These are phyloP conservation scores for Steinernema feltiae DNA, from an alignment of 1,140 invertebrate genomes.

Conservation along the genomic window DNA sequence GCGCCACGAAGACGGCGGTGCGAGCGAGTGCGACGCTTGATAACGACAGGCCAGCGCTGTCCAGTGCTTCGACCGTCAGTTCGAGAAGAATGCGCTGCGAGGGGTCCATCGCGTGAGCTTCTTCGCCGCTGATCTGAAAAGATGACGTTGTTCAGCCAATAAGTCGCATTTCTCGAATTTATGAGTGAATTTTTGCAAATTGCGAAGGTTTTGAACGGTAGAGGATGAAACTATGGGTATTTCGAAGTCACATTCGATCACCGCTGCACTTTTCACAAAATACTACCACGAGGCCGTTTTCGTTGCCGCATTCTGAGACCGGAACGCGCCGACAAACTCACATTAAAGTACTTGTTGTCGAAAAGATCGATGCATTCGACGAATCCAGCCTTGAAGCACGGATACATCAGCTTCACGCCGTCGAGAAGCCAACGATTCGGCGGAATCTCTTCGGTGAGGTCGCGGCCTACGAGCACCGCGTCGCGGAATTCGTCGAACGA, in stretches of 20 bases:
- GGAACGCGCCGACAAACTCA: too few relatives aligned
- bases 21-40: constrained; percentile 5
- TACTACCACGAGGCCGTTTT: too few relatives aligned
- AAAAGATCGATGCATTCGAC: neutral
- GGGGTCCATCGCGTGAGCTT: constrained; percentile 63
- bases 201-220: too few relatives aligned
- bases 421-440: neutral
- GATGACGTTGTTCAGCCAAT: neutral
- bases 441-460: neutral
- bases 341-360: constrained; percentile 7
- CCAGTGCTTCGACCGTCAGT: constrained; percentile 58
- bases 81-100: constrained; percentile 62
- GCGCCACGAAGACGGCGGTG: neutral
- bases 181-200: too few relatives aligned
- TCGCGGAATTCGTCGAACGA: constrained; percentile 10
- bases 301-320: too few relatives aligned
- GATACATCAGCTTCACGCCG: constrained; percentile 7
- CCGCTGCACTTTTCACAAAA: too few relatives aligned
- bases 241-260: too few relatives aligned
- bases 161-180: too few relatives aligned
- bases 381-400: neutral
- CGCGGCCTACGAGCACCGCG: neutral
- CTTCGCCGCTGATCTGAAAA: constrained; percentile 23
- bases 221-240: too few relatives aligned
- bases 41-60: constrained; percentile 45